Evolutionary conservation across 2,797 vertebrate genomes (phyloP).

Genomic region (Diceros bicornis): DNA sequence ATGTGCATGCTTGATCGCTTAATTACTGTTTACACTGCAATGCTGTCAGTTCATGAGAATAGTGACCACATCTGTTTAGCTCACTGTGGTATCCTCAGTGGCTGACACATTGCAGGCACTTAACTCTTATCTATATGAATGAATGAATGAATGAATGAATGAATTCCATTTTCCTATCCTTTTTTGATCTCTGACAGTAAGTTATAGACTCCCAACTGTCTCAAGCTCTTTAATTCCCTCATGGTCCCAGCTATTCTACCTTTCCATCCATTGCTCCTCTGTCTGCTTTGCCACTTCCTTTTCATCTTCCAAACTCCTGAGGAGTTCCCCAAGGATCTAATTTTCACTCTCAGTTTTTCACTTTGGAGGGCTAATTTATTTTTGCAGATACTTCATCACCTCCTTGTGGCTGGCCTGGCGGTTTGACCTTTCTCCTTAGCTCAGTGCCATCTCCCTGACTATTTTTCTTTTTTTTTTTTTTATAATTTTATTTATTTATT

Average conservation of each 20-base stretch:
- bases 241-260: not conserved
- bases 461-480: too few relatives aligned
- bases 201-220: not conserved
- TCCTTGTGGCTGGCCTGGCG: not conserved
- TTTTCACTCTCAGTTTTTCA: not conserved
- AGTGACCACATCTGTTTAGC: not conserved
- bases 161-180: not conserved
- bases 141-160: not conserved
- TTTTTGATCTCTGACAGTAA: not conserved
- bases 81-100: not conserved
- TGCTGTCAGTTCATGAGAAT: not conserved
- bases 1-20: not conserved
- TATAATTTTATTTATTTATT: too few relatives aligned
- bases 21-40: not conserved
- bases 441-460: not conserved
- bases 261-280: not conserved
- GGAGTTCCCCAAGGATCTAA: not conserved
- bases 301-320: not conserved
- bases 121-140: not conserved
- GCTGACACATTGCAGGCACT: not conserved
- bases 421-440: not conserved
- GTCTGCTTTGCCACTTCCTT: not conserved
- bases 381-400: slow-evolving; percentile 19
- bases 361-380: not conserved
- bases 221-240: not conserved